Conservation (phyloP, 2,113 vertebrate species). For the Indicator maculatus region DNA sequence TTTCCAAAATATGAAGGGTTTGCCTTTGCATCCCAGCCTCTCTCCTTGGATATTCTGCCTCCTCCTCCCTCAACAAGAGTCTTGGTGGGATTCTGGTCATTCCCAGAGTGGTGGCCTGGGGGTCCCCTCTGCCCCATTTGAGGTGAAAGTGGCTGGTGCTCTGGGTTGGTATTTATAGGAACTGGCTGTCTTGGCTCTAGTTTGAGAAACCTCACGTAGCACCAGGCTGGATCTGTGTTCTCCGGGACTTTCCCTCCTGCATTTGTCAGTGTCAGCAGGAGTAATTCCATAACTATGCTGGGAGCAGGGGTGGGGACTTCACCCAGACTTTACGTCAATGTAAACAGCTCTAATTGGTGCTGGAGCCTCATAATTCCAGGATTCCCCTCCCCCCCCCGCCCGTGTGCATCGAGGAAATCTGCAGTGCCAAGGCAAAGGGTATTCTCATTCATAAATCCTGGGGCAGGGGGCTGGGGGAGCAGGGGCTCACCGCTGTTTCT, state of each 20-base stretch:
- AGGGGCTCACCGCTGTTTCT: not conserved
- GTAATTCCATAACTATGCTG: conserved; percentile 69
- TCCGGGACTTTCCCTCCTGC: conserved; percentile 9
- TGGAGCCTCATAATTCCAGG: conserved; percentile 92
- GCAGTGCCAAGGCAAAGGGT: conserved; percentile 77
- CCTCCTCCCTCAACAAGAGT: not conserved
- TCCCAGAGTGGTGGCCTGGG: not conserved
- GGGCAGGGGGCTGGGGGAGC: not conserved
- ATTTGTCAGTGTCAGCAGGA: conserved; percentile 70
- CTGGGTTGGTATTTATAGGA: not conserved
- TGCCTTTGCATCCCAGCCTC: fast-evolving
- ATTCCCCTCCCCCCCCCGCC: conserved; percentile 61
- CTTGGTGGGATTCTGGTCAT: no score
- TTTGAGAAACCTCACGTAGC: not conserved
- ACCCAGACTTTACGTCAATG: conserved; percentile 86
- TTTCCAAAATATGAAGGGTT: fast-evolving
- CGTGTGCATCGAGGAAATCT: conserved; percentile 79
- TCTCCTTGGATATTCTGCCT: not conserved
- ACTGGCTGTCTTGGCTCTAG: not conserved
- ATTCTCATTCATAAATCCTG: conserved; percentile 77
- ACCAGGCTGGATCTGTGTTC: not conserved
- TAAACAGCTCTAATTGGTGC: conserved; percentile 92
- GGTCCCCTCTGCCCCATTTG: not conserved
- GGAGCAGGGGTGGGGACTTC: conserved; percentile 72
- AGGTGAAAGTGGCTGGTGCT: not conserved